phyloP scores from a whole-genome alignment of 2,888 invertebrate species.

The Keiferia lycopersicella region DNA sequence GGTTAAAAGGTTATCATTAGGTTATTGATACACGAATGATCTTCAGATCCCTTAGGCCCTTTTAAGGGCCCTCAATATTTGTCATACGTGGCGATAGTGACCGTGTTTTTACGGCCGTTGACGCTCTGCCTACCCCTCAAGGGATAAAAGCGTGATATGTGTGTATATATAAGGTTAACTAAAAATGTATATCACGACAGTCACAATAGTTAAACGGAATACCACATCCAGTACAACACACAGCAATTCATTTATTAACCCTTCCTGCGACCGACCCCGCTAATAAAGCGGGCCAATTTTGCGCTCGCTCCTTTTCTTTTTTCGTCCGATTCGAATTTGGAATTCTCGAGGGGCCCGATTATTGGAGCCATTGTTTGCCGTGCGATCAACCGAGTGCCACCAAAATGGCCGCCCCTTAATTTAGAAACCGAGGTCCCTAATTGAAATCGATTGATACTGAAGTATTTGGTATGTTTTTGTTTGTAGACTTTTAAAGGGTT shows the following conservation, averaged over 20 bases:
- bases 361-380: conserved; percentile 49
- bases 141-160: too few relatives aligned
- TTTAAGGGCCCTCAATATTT: too few relatives aligned
- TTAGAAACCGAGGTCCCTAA: conserved; percentile 16
- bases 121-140: too few relatives aligned
- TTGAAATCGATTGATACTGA: neutral
- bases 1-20: too few relatives aligned
- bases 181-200: too few relatives aligned
- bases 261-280: conserved; percentile 44
- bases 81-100: too few relatives aligned
- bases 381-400: conserved; percentile 49
- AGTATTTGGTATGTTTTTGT: neutral
- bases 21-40: too few relatives aligned
- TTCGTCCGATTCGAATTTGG: conserved; percentile 59
- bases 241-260: conserved; percentile 33
- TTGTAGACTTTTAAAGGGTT: neutral
- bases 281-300: conserved; percentile 61
- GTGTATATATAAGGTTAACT: too few relatives aligned
- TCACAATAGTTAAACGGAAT: neutral
- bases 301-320: conserved; percentile 50
- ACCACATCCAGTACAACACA: conserved; percentile 11
- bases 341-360: conserved; percentile 50
- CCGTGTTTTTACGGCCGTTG: too few relatives aligned
- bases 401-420: conserved; percentile 53
- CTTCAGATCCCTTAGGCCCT: too few relatives aligned